Conservation (phyloP, 2,888 invertebrate genomes). For the Pachymerium ferrugineum region DNA sequence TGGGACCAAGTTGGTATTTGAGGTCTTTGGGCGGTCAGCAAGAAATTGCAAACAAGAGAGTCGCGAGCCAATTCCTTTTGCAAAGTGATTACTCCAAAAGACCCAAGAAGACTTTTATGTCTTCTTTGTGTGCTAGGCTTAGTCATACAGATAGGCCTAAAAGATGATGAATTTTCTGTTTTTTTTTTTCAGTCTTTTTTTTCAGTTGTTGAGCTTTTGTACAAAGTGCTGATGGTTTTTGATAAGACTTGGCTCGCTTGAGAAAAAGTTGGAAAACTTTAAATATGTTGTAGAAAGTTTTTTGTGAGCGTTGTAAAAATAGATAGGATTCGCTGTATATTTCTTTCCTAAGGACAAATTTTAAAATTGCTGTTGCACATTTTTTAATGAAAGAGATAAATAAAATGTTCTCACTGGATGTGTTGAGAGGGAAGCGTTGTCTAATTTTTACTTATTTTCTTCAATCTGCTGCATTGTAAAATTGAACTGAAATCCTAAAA, state of each 20-base stretch:
- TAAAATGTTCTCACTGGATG: no score
- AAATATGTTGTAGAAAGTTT: not conserved
- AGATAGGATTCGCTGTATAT: no score
- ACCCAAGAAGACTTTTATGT: conserved; percentile 19
- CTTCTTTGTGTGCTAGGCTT: conserved; percentile 10
- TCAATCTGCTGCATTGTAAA: no score
- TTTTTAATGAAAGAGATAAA: no score
- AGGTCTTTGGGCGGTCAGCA: conserved; percentile 27
- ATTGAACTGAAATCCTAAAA: no score
- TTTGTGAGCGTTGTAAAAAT: not conserved
- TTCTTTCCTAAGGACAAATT: no score
- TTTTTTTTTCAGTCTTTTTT: not conserved
- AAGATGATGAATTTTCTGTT: conserved; percentile 3
- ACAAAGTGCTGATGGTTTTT: conserved; percentile 15
- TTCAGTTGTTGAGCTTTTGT: not conserved
- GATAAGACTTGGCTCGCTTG: not conserved
- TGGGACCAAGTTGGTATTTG: conserved; percentile 18
- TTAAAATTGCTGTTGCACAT: no score
- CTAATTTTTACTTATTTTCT: no score
- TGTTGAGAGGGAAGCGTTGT: no score
- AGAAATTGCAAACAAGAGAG: conserved; percentile 26
- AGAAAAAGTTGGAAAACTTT: not conserved
- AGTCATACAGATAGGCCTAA: conserved; percentile 16
- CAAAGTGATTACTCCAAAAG: conserved; percentile 22
- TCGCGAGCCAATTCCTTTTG: conserved; percentile 21